phyloP scores from a whole-genome alignment of 35 echinoderm and acorn worm genomes.

The Nesometra sesokonis region DNA sequence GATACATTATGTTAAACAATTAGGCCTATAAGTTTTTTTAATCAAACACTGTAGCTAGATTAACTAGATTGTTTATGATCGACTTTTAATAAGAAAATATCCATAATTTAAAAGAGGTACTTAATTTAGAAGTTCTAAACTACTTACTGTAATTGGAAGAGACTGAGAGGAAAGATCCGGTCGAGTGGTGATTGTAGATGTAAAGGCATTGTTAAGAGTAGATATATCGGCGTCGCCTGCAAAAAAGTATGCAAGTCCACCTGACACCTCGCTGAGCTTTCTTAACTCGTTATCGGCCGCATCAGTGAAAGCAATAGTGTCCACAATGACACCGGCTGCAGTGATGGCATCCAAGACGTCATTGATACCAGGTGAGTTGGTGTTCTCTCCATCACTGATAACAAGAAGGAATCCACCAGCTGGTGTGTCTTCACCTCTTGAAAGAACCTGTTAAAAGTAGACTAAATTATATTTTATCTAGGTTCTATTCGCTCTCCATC shows the following conservation, averaged over 20 bases:
- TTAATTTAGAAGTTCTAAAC: neutral
- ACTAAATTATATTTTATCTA: neutral
- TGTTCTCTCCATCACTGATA: slow-evolving; percentile 49
- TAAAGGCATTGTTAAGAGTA: slow-evolving; percentile 36
- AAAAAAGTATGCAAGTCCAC: slow-evolving; percentile 28
- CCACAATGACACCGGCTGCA: slow-evolving; percentile 50
- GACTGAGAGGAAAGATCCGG: slow-evolving; percentile 8
- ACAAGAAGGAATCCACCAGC: slow-evolving; percentile 47
- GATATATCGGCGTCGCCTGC: slow-evolving; percentile 5
- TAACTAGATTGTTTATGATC: too few relatives aligned
- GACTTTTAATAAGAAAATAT: too few relatives aligned
- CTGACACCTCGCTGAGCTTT: neutral
- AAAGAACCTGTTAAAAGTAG: slow-evolving; percentile 14
- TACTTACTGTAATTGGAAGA: slow-evolving; percentile 17
- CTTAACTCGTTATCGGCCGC: slow-evolving; percentile 11
- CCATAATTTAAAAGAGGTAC: too few relatives aligned
- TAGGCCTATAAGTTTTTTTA: too few relatives aligned
- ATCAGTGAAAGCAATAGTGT: slow-evolving; percentile 44
- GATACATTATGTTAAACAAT: too few relatives aligned
- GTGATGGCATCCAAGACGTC: slow-evolving; percentile 39
- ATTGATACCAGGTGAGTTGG: slow-evolving; percentile 15
- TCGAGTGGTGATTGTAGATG: slow-evolving; percentile 18
- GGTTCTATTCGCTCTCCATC: neutral
- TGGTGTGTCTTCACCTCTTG: neutral
- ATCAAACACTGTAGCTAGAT: too few relatives aligned